Evolutionary conservation across 2,888 invertebrate species (phyloP).

Genomic region (Danaus chrysippus): DNA sequence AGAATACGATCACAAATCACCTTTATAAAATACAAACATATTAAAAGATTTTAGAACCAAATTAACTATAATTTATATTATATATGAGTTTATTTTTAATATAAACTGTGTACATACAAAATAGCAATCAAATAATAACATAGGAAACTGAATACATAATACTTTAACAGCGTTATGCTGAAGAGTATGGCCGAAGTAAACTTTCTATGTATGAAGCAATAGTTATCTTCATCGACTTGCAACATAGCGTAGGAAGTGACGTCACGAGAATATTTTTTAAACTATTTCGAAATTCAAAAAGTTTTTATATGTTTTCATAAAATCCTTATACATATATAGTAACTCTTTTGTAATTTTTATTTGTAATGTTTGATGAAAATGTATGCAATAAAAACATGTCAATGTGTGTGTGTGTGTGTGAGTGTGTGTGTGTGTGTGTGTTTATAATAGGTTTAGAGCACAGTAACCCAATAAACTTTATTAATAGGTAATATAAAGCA

Average conservation of each 20-base stretch:
- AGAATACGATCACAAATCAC: too few species aligned
- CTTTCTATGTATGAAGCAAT: not conserved
- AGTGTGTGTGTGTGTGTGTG: not conserved
- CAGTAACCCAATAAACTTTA: too few species aligned
- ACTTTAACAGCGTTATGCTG: not conserved
- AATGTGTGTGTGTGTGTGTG: not conserved
- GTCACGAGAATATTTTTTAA: not conserved
- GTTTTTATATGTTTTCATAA: too few species aligned
- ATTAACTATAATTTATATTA: too few species aligned
- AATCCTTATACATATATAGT: too few species aligned
- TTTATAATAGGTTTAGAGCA: not conserved
- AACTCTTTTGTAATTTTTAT: too few species aligned
- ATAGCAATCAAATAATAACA: too few species aligned
- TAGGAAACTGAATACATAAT: not conserved
- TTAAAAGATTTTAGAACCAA: too few species aligned
- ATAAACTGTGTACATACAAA: too few species aligned
- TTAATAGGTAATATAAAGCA: too few species aligned
- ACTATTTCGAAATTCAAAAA: not conserved
- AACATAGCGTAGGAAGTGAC: not conserved
- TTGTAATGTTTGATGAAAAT: not conserved
- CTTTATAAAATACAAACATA: too few species aligned
- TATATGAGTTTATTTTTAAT: too few species aligned
- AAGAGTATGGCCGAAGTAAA: not conserved
- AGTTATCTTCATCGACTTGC: not conserved
- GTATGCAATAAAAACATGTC: not conserved